Percentiles rank a stretch among this genome's conserved stretches.
Conservation (phyloP, 2,113 vertebrate genomes). For the Piprites chloris region DNA sequence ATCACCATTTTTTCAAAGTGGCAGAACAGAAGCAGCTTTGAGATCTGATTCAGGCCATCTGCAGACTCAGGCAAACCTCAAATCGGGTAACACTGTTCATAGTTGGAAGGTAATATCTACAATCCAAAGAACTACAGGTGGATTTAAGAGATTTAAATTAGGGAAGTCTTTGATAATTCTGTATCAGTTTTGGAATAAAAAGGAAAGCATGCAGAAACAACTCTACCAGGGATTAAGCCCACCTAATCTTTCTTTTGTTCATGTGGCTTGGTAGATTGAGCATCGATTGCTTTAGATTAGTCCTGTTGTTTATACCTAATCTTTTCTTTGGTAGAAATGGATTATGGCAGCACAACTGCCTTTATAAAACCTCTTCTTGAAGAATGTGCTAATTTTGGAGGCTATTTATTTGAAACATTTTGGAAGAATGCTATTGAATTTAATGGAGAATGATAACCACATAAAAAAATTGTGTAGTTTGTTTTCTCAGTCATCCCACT, state of each 20-base stretch:
- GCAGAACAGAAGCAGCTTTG: background rate
- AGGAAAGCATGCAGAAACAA: background rate
- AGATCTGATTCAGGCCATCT: background rate
- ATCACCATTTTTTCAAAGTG: background rate
- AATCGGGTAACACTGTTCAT: background rate
- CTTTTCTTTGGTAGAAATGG: background rate
- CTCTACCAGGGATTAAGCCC: background rate
- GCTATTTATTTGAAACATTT: background rate
- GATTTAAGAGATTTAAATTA: background rate
- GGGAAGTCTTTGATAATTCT: background rate
- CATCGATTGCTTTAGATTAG: background rate
- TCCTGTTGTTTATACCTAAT: background rate
- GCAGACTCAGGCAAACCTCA: background rate
- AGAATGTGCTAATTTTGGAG: background rate
- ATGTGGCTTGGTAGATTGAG: background rate
- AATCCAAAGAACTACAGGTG: background rate
- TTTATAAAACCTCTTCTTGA: background rate
- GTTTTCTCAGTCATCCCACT: background rate
- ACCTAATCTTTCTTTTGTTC: background rate
- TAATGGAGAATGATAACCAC: background rate
- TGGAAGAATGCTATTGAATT: background rate
- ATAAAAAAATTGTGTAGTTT: background rate
- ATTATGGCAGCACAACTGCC: background rate
- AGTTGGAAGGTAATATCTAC: background rate
- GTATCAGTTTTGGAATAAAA: background rate